Conservation (phyloP, 2,888 invertebrate species). For the Drosophila cognata region DNA sequence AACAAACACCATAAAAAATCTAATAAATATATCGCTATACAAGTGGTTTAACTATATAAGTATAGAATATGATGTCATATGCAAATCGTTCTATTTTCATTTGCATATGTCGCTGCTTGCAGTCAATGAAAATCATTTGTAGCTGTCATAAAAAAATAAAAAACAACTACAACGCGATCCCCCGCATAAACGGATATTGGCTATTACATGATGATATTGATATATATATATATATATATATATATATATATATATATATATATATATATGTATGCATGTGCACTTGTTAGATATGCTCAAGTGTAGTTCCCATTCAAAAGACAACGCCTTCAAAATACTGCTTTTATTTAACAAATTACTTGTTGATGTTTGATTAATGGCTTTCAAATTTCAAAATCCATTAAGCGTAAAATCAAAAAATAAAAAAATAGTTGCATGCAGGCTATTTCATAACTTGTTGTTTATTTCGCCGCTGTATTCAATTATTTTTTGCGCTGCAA, state of each 20-base stretch:
- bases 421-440: slow-evolving; percentile 49
- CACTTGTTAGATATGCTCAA: slow-evolving; percentile 36
- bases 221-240: background rate
- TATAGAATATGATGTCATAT: slow-evolving; percentile 67
- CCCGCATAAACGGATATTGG: slow-evolving; percentile 71
- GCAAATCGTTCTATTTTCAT: slow-evolving; percentile 53
- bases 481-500: slow-evolving; percentile 15
- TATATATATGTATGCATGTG: slow-evolving; percentile 23
- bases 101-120: slow-evolving; percentile 63
- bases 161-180: slow-evolving; percentile 46
- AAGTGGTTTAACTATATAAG: slow-evolving; percentile 32
- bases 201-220: slow-evolving; percentile 36
- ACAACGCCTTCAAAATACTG: slow-evolving; percentile 42
- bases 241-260: background rate
- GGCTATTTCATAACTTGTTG: slow-evolving; percentile 50
- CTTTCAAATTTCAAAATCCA: slow-evolving; percentile 43
- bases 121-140: slow-evolving; percentile 63
- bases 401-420: slow-evolving; percentile 63
- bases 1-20: slow-evolving; percentile 8
- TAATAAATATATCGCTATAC: slow-evolving; percentile 7
- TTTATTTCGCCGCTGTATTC: slow-evolving; percentile 11
- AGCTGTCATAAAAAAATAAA: slow-evolving; percentile 57
- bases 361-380: slow-evolving; percentile 49
- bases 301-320: slow-evolving; percentile 1
- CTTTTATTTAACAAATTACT: slow-evolving; percentile 37